These are phyloP conservation scores for Zhengitettix transpicula DNA, from an alignment of 2,888 invertebrate species.

Conservation along the genomic window DNA sequence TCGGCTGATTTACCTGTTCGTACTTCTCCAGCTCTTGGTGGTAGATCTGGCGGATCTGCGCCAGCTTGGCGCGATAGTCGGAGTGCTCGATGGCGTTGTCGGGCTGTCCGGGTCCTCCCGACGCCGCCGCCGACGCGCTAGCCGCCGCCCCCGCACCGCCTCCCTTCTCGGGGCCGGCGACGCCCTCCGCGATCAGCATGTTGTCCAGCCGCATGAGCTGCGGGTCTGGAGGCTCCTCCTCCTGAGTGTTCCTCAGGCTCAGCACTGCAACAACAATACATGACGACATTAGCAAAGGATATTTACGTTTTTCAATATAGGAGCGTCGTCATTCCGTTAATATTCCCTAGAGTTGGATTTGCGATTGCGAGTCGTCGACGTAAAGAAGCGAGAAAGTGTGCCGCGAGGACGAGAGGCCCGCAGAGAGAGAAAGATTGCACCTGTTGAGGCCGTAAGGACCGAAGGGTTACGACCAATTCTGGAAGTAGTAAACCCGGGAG, in stretches of 20 bases:
- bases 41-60: slow-evolving; percentile 97
- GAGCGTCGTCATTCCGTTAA: too few relatives aligned
- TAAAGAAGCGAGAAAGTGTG: too few relatives aligned
- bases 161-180: slow-evolving; percentile 89
- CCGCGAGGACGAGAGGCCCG: too few relatives aligned
- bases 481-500: too few relatives aligned
- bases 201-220: slow-evolving; percentile 97
- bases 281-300: too few relatives aligned
- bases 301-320: too few relatives aligned
- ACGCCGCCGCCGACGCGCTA: slow-evolving; percentile 71
- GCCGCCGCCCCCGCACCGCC: slow-evolving; percentile 78
- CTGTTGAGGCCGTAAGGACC: too few relatives aligned
- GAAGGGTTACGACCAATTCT: too few relatives aligned
- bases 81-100: slow-evolving; percentile 98
- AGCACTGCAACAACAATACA: slow-evolving; percentile 42
- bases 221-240: slow-evolving; percentile 95
- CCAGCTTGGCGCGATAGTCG: slow-evolving; percentile 95
- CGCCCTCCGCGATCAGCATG: slow-evolving; percentile 97
- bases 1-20: slow-evolving; percentile 51
- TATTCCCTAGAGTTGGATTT: too few relatives aligned
- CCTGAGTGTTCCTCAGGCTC: slow-evolving; percentile 89
- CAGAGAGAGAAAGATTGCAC: too few relatives aligned
- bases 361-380: too few relatives aligned
- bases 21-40: slow-evolving; percentile 99
- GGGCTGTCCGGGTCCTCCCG: slow-evolving; percentile 55